Evolutionary conservation across 1,140 invertebrate genomes (phyloP).

Genomic region (fruit fly (Drosophila melanogaster)): Release_6_plus_ISO1_MT NC_004354.4:5260001-5260500

Average conservation of each 20-base stretch:
- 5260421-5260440: background rate
- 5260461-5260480: conserved; percentile 20
- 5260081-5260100: conserved; percentile 17
- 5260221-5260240: no score
- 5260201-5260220: no score
- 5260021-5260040: conserved; percentile 19
- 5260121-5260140: conserved; percentile 51
- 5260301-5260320: background rate
- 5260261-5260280: conserved; percentile 28
- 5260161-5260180: background rate
- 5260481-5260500: conserved; percentile 5
- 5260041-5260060: conserved; percentile 26
- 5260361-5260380: conserved; percentile 21
- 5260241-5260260: background rate
- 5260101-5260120: conserved; percentile 47
- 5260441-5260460: background rate
- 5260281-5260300: conserved; percentile 8
- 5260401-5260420: conserved; percentile 36
- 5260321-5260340: no score
- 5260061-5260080: conserved; percentile 8
- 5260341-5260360: background rate
- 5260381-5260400: conserved; percentile 43
- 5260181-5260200: no score
- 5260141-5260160: background rate
- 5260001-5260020: background rate